Evolutionary conservation across 2,888 invertebrate species (phyloP), one percentile per base, ranked within the genome.

Genomic region (Hirtodrosophila trivittata): DNA sequence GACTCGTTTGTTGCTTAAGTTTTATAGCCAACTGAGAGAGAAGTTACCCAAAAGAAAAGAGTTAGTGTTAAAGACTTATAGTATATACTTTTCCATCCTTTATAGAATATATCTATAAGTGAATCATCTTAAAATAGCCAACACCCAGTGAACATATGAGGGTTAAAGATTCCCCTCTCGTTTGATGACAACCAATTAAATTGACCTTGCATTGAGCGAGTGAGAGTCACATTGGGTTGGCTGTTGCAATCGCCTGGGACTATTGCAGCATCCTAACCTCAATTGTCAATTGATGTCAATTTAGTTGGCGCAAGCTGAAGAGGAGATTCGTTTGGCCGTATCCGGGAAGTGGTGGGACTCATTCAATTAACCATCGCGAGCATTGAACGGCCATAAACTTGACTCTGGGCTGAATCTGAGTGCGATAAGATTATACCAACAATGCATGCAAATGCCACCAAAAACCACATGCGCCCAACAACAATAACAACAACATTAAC

Each of bases 281-380:
- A 32, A 13, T 46, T 45, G 16, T 39, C 74, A 81, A 81, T 81
- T 86, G 74, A 70, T 67, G 64, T 64, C 80, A 78, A 82, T 80
- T 75, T 39, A 56, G 59, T 50, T 41, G 58, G 49, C 51, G 42
- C 58, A 33, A 21, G 38, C 5, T 18, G 37, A 30, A 33, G 33
- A 33, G 26, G 37, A 28, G 18, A 8, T 16, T 13, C 3, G 6
- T 9, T 13, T 30, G 18, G n/a, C n/a, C n/a, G n/a, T n/a, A n/a
- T n/a, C n/a, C n/a, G n/a, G n/a, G n/a, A n/a, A n/a, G 43, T 16
- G 21, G 38, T 13, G 52, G 28, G 46, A 42, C 65, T 86, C 73
- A 74, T 74, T 81, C 66, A 84, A 83, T 86, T 81, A 81, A 76
- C 47, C 83, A 76, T 80, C 83, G 80, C 70, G 64, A 66, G 56